Conservation (phyloP, 1,140 invertebrate species). For the Zophobas morio region DNA sequence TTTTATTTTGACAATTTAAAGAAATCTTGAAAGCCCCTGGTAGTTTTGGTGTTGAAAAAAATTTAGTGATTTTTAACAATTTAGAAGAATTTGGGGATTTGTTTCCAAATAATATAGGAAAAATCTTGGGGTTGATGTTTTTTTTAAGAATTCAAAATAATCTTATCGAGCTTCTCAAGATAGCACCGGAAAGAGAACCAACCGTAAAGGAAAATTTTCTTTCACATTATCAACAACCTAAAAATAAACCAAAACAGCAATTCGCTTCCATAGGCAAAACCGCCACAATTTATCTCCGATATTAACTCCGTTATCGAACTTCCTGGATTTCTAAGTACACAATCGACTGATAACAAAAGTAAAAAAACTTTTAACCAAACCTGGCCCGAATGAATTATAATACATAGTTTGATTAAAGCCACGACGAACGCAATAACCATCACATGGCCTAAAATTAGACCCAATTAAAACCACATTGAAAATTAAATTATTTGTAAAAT, state of each 20-base stretch:
- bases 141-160: too few relatives aligned
- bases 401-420: neutral
- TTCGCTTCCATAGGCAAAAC: neutral
- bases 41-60: too few relatives aligned
- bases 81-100: too few relatives aligned
- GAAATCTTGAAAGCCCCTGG: too few relatives aligned
- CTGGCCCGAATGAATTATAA: neutral
- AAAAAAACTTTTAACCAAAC: too few relatives aligned
- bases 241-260: neutral
- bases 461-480: constrained; percentile 13
- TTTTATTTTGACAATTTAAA: too few relatives aligned
- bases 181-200: too few relatives aligned
- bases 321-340: neutral
- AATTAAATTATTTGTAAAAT: constrained; percentile 18
- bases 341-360: too few relatives aligned
- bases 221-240: neutral
- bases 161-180: too few relatives aligned
- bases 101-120: too few relatives aligned
- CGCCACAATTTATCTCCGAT: neutral
- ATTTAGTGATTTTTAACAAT: too few relatives aligned
- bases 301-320: neutral
- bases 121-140: too few relatives aligned
- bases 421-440: neutral
- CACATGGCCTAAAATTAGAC: constrained; percentile 1
- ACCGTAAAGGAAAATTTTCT: neutral